Conservation (phyloP, 2,113 vertebrate species). For the Tyto alba region DNA sequence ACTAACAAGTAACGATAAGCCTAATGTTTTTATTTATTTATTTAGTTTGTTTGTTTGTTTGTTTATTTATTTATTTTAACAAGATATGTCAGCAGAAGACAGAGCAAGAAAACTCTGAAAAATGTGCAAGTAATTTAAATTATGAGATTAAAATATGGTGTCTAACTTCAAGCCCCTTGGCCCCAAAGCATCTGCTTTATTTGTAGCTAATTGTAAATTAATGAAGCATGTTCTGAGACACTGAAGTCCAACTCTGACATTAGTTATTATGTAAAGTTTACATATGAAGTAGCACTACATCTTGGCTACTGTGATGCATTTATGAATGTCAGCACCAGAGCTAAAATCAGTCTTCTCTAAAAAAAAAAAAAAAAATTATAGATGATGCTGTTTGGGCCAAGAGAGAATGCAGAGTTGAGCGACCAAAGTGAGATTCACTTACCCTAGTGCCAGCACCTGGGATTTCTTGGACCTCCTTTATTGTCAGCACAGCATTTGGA, state of each 20-base stretch:
- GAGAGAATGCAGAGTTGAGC: neutral
- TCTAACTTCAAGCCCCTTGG: neutral
- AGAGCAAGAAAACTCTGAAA: neutral
- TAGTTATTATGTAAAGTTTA: neutral
- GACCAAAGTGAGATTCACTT: neutral
- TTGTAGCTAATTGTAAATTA: neutral
- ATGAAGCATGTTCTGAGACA: neutral
- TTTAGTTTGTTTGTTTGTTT: neutral
- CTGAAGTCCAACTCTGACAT: neutral
- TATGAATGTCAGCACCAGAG: neutral
- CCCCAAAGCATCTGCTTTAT: neutral
- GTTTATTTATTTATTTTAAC: neutral
- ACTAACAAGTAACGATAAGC: neutral
- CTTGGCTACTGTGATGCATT: neutral
- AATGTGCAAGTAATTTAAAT: neutral
- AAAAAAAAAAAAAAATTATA: neutral
- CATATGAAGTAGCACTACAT: neutral
- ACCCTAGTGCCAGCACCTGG: neutral
- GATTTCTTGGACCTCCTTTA: neutral
- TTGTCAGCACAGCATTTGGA: neutral
- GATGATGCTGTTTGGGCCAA: rapidly evolving
- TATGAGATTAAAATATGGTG: neutral
- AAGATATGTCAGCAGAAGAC: neutral
- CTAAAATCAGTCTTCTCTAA: neutral
- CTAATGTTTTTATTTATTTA: neutral